phyloP scores from a whole-genome alignment of 2,797 vertebrate genomes.

The Spea hammondii region DNA sequence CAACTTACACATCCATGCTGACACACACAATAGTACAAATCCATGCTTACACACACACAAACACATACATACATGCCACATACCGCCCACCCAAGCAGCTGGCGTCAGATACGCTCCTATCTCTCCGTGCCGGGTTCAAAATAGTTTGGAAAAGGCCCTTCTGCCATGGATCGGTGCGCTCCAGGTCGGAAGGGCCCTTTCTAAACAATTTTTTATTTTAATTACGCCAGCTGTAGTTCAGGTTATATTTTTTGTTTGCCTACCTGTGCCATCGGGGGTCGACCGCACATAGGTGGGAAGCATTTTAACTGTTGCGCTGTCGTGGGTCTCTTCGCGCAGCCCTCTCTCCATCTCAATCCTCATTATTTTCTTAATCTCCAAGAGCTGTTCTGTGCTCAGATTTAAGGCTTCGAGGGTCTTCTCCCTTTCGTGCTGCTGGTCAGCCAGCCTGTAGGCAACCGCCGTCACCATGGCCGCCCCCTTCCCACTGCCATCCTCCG shows the following conservation, averaged over 20 bases:
- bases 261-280: conserved; percentile 92
- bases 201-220: too few relatives aligned
- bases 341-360: conserved; percentile 77
- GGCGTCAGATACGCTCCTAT: too few relatives aligned
- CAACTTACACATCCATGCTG: too few relatives aligned
- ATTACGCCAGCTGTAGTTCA: not conserved
- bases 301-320: conserved; percentile 82
- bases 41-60: too few relatives aligned
- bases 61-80: too few relatives aligned
- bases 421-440: conserved; percentile 82
- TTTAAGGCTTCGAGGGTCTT: conserved; percentile 75
- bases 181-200: too few relatives aligned
- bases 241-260: not conserved
- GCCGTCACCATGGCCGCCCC: conserved; percentile 97
- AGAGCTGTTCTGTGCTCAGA: conserved; percentile 79
- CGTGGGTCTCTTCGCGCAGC: conserved; percentile 74
- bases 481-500: conserved; percentile 90
- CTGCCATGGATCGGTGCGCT: too few relatives aligned
- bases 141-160: too few relatives aligned
- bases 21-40: too few relatives aligned
- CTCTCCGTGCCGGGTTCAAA: too few relatives aligned
- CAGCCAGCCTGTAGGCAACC: conserved; percentile 83
- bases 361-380: conserved; percentile 86
- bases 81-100: too few relatives aligned
- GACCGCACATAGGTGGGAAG: conserved; percentile 88